A percentile compares a stretch with the other conserved stretches of the same genome.
phyloP scores from a whole-genome alignment of 37 sponge, comb jelly and placozoan genomes.

The Beroe forskalii region DNA sequence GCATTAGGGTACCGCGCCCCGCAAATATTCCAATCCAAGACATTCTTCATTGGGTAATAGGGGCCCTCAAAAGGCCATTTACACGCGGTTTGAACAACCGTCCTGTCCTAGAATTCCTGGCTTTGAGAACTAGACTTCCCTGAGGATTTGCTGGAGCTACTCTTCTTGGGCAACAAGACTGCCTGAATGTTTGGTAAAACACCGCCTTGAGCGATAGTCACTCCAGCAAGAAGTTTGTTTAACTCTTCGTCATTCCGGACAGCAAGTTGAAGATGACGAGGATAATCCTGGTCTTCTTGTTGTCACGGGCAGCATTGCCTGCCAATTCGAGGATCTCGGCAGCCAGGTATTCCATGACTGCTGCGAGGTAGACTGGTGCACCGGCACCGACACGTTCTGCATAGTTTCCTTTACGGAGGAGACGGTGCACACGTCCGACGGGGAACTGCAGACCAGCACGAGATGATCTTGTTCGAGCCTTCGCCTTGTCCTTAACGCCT shows the following conservation, averaged over 20 bases:
- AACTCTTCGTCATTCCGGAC: conserved; percentile 98
- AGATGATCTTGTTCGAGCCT: conserved; percentile 91
- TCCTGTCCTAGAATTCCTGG: conserved; percentile 74
- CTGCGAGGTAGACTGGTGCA: conserved; percentile 99
- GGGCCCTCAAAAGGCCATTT: conserved; percentile 75
- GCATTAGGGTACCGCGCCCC: no score
- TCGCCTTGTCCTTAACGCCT: conserved; percentile 94
- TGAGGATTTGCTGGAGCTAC: background rate
- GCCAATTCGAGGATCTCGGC: conserved; percentile 99
- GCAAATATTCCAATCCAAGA: no score
- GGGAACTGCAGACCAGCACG: conserved; percentile 99
- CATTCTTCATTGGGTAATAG: background rate
- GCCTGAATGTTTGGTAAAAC: conserved; percentile 99
- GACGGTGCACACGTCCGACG: conserved; percentile 96
- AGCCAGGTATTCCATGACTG: conserved; percentile 97
- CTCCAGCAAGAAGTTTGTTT: conserved; percentile 96
- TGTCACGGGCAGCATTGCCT: conserved; percentile 99
- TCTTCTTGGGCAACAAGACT: conserved; percentile 96
- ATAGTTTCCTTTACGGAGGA: conserved; percentile 88
- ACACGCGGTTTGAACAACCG: background rate
- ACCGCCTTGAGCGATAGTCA: conserved; percentile 99
- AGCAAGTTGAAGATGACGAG: conserved; percentile 98
- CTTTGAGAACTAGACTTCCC: conserved; percentile 76
- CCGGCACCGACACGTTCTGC: conserved; percentile 89
- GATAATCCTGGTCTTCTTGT: conserved; percentile 98